Evolutionary conservation across 2,113 vertebrate species (phyloP).

Genomic region (Pollimyrus isidori): DNA sequence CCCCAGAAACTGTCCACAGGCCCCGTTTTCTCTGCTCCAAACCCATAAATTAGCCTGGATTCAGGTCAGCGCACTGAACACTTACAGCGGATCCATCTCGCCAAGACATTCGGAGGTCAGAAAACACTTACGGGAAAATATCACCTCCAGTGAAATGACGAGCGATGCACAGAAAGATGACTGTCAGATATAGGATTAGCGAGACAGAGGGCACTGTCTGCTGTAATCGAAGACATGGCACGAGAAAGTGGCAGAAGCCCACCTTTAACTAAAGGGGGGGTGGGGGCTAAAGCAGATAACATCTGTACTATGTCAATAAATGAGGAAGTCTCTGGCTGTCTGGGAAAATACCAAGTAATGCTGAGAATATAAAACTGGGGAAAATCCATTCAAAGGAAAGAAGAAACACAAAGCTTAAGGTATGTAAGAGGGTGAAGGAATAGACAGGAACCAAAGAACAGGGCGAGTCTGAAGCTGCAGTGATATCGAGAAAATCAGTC

Average conservation of each 20-base stretch:
- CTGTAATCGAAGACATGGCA: neutral
- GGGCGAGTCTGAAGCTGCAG: neutral
- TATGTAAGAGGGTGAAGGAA: neutral
- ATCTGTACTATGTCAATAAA: neutral
- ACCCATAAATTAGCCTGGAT: conserved; percentile 2
- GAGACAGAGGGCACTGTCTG: neutral
- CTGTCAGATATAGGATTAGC: neutral
- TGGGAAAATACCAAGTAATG: neutral
- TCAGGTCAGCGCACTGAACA: neutral
- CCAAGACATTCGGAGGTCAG: neutral
- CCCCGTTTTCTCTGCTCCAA: neutral
- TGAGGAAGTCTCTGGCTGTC: neutral
- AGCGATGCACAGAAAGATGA: neutral
- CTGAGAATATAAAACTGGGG: neutral
- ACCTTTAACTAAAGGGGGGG: neutral
- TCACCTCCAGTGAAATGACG: neutral
- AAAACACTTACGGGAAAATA: neutral
- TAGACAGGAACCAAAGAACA: neutral
- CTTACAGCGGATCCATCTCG: neutral
- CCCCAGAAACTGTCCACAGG: neutral
- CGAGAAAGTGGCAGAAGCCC: neutral
- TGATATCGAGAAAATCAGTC: neutral
- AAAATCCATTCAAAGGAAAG: neutral
- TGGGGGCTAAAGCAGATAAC: neutral
- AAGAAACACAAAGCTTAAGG: neutral